Conservation (phyloP, 2,113 vertebrate species). For the Seriola dumerili region DNA sequence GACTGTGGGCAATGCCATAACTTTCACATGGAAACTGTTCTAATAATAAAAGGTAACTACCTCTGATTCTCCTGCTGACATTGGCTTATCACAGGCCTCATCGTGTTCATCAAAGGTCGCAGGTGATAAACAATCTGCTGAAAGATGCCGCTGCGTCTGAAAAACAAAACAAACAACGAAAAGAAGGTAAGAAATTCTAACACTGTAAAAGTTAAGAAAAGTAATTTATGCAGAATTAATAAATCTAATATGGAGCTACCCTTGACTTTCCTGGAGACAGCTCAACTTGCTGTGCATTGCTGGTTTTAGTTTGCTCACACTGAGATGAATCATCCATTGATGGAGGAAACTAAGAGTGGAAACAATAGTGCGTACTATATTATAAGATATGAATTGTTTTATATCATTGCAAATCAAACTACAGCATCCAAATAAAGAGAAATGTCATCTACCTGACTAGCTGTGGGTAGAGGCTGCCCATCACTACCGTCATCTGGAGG, state of each 20-base stretch:
- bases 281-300: background rate
- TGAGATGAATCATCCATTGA: background rate
- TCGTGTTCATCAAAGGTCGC: background rate
- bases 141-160: background rate
- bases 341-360: background rate
- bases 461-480: background rate
- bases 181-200: too few relatives aligned
- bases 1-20: too few relatives aligned
- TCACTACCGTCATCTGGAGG: conserved; percentile 37
- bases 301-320: background rate
- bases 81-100: background rate
- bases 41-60: background rate
- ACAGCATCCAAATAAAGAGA: background rate
- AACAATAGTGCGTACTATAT: background rate
- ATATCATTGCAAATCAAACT: background rate
- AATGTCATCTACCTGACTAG: conserved; percentile 17
- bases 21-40: too few relatives aligned
- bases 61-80: conserved; percentile 11
- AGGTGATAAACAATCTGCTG: background rate
- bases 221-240: background rate
- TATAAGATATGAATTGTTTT: background rate
- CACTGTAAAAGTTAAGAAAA: too few relatives aligned
- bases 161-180: background rate
- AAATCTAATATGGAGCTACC: background rate
- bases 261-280: background rate